Base-by-base conservation (phyloP, 2,888 invertebrate species). In the Lasius fuliginosus region DNA sequence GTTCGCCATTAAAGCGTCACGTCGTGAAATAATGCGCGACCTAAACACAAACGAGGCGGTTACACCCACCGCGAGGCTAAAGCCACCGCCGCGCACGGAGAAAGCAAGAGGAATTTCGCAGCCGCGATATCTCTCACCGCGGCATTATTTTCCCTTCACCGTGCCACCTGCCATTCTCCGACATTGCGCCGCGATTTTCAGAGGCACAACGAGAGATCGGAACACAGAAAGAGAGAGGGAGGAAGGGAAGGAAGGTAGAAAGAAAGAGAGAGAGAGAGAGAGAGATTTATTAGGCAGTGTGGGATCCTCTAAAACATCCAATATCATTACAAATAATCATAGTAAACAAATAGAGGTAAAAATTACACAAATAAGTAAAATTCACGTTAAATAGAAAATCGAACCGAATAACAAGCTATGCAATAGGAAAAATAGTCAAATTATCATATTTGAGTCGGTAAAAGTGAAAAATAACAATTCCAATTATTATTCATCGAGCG, bases 101-200 rank as follows among this genome's bases (percentile, higher is more conserved):
- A 90, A 90, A 90, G 90, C 90, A 90, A 90, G 89, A 90, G 90
- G 90, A 90, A 89, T 89, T 90, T 90, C 90, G 86, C 83, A 87
- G 87, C 85, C 83, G 84, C 90, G 90, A 90, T 89, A 90, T 90
- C 49, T 53, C 49, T 53, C 87, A 87, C 86, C 87, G 42, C 85
- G 86, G 86, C 87, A 89, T 90, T 90, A 90, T 88, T 90, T 89
- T 90, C 89, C 88, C 89, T 88, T 90, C 88, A 90, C 89, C 89
- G 86, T 88, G 77, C 86, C 90, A 89, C 90, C 90, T 89, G 89
- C 88, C 89, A 86, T 85, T 89, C 84, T 86, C 86, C 89, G 89
- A 90, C 88, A 86, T 86, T 89, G 90, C 90, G 86, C 56, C 89
- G 88, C 90, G 89, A 90, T 90, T 90, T 90, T 90, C 89, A 90